Conservation (phyloP, 1,140 invertebrate species). For the Drosophila suzukii region DNA sequence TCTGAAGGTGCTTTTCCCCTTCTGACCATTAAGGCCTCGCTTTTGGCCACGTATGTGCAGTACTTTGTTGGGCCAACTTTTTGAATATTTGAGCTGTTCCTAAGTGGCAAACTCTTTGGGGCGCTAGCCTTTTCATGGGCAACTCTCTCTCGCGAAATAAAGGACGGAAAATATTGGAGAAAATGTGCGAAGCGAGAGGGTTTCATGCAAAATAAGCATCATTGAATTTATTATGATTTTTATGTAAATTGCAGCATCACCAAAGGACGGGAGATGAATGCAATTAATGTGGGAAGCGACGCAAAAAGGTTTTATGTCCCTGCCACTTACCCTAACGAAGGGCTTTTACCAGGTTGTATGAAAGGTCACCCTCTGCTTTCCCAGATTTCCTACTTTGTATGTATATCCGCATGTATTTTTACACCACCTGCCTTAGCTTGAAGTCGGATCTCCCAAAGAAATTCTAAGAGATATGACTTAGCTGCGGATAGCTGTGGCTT, state of each 20-base stretch:
- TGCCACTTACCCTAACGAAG: conserved; percentile 54
- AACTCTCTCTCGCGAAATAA: conserved; percentile 27
- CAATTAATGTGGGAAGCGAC: conserved; percentile 56
- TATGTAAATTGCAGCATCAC: conserved; percentile 61
- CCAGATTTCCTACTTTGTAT: background rate
- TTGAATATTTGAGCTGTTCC: conserved; percentile 68
- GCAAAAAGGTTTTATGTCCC: conserved; percentile 52
- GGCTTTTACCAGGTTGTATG: conserved; percentile 25
- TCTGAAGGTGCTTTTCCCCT: conserved; percentile 8
- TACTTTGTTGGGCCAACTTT: conserved; percentile 50
- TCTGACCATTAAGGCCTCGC: conserved; percentile 33
- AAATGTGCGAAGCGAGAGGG: conserved; percentile 29
- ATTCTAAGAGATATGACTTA: background rate
- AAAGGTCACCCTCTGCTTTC: conserved; percentile 11
- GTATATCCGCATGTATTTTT: background rate
- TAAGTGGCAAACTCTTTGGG: conserved; percentile 60
- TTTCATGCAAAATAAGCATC: conserved; percentile 62
- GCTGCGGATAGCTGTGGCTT: conserved; percentile 15
- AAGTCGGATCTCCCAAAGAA: conserved; percentile 22
- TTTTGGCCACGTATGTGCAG: conserved; percentile 28
- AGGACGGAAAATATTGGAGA: conserved; percentile 37
- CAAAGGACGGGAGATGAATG: conserved; percentile 39
- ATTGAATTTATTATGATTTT: conserved; percentile 80
- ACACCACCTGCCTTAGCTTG: conserved; percentile 32
- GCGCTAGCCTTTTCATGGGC: conserved; percentile 43